Conservation (phyloP, 2,888 invertebrate genomes). For the Harpalus rubripes region DNA sequence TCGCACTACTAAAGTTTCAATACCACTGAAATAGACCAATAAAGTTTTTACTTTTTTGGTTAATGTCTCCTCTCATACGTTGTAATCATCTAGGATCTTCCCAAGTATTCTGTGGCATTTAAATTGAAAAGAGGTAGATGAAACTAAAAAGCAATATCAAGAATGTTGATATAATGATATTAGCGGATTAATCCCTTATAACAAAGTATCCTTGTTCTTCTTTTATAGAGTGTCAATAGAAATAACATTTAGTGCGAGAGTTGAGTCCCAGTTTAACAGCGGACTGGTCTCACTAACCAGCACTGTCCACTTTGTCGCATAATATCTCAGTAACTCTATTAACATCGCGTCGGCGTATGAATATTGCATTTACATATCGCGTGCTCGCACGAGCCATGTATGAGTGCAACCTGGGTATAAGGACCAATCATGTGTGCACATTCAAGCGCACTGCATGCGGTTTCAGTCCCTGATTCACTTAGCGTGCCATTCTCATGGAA, state of each 20-base stretch:
- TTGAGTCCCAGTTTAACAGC: neutral
- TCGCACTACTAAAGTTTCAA: too few relatives aligned
- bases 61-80: too few relatives aligned
- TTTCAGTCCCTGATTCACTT: slow-evolving; percentile 63
- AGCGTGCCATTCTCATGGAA: slow-evolving; percentile 62
- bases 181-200: too few relatives aligned
- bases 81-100: too few relatives aligned
- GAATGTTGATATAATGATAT: too few relatives aligned
- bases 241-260: neutral
- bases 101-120: too few relatives aligned
- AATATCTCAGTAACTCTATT: slow-evolving; percentile 65
- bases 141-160: too few relatives aligned
- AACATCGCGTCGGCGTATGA: slow-evolving; percentile 55
- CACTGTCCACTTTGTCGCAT: slow-evolving; percentile 62
- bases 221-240: neutral
- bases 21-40: too few relatives aligned
- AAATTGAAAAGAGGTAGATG: too few relatives aligned
- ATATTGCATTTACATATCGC: slow-evolving; percentile 64
- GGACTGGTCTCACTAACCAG: slow-evolving; percentile 20
- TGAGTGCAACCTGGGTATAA: slow-evolving; percentile 13
- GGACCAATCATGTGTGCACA: slow-evolving; percentile 62
- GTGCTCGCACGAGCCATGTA: slow-evolving; percentile 22
- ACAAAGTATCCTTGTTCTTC: too few relatives aligned
- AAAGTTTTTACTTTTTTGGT: too few relatives aligned
- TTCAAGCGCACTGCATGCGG: slow-evolving; percentile 54